Conservation (phyloP, 2,888 invertebrate species). For the Cepaea hortensis region DNA sequence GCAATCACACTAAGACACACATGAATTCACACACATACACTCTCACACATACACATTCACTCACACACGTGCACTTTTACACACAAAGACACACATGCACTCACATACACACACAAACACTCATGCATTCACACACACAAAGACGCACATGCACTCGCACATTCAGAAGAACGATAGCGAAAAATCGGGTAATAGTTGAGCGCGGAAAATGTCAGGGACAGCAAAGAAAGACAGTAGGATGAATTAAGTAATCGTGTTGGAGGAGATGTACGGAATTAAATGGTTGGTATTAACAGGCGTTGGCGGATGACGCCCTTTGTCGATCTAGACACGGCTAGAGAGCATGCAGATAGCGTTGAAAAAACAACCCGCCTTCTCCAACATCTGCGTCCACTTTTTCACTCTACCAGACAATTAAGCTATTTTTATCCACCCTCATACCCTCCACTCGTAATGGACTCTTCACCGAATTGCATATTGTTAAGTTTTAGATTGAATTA, state of each 20-base stretch:
- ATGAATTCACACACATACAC: no score
- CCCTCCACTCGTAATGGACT: conserved; percentile 6
- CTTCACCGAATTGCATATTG: background rate
- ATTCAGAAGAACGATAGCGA: no score
- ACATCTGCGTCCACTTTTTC: conserved; percentile 14
- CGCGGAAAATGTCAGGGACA: background rate
- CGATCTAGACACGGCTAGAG: background rate
- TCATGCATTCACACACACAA: no score
- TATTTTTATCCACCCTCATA: conserved; percentile 5
- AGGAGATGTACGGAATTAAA: background rate
- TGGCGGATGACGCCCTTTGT: background rate
- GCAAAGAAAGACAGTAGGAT: background rate
- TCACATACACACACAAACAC: no score
- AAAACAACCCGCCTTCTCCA: background rate
- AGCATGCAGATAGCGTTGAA: background rate
- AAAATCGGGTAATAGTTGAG: no score
- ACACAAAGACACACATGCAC: no score
- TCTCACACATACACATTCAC: no score
- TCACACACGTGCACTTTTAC: no score
- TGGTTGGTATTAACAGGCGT: conserved; percentile 11
- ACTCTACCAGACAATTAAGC: background rate
- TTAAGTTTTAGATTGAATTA: background rate
- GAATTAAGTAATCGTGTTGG: background rate
- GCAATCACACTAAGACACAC: no score
- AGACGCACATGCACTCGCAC: no score